Base-by-base conservation (phyloP, 1,140 invertebrate genomes). In the Drosophila ambigua region DNA sequence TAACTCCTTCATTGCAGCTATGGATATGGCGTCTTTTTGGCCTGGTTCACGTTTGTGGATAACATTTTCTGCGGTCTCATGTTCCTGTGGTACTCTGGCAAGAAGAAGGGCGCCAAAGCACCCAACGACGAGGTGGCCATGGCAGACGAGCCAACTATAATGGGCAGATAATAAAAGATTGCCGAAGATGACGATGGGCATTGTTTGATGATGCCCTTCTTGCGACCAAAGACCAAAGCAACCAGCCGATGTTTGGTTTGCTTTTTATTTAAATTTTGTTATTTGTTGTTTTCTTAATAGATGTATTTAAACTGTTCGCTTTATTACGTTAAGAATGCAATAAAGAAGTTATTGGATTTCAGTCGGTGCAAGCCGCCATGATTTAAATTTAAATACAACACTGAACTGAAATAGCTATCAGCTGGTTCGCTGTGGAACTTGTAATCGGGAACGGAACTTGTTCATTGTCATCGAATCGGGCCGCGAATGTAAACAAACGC, bases 111-210 rank as follows among this genome's bases (percentile, higher is more conserved):
- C 8, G 94, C 96, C 67, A 96, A 96, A 79, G 96, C 96, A 6
- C 94, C 95, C 1, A 95, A 94, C 20, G 96, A 97, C 73, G 95
- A 96, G 79, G 92, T 96, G 16, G 96, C 95, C 0, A 95, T 96
- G 94, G 96, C 96, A 20, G 96, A 97, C 79, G 96, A 97, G 85
- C 96, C 96, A 0, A 96, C 96, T 15, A 96, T 96, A 68, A 96
- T 97, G 72, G 96, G 96, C 72, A 95, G 96, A 93, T 96, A 95
- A 72, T 52, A 39, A 5, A 4, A 13, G 35, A 13, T 44, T 41
- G 35, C 7, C 26, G 4, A 0, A 13, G 35, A 48, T 41, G 39
- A 63, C n/a, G 26, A 35, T 41, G 28, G 45, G 2, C n/a, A 31
- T 31, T 23, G 8, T 45, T 35, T 2, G 2, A 9, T 39, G 39